Base-by-base conservation (phyloP, 2,113 vertebrate species). In the Lophius piscatorius region DNA sequence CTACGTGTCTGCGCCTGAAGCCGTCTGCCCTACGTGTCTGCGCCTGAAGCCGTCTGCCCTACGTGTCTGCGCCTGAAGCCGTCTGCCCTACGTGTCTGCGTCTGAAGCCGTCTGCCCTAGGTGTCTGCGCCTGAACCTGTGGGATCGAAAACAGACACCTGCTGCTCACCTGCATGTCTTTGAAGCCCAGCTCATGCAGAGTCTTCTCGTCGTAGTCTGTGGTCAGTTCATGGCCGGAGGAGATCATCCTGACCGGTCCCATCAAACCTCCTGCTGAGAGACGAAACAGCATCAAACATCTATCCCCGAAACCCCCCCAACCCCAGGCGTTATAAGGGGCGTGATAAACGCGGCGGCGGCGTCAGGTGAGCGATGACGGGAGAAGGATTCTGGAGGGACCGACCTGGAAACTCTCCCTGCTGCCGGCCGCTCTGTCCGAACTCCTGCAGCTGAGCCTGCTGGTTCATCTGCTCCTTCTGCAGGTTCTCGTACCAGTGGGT, bases 401-500 rank as follows among this genome's bases (percentile, higher is more conserved):
- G 81, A 98, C 96, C 97, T 85, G 97, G 94, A 87, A 98, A 98
- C 61, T 99, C 97, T 59, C 91, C 95, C 0, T 67, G 4, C 73
- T 96, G 97, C 26, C 95, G 92, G 72, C 92, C 93, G 88, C 92
- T 98, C 86, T 98, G 96, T 18, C 96, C 96, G 38, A 98, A 99
- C 83, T 99, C 97, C 86, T 99, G 97, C 58, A 99, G 94, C 86
- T 99, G 97, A 11, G 97, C 96, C 89, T 99, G 97, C 59, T 99
- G 97, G 83, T 92, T 98, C 86, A 98, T 89, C 90, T 99, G 97
- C 86, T 99, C 97, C 90, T 98, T 99, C 92, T 98, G 97, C 80
- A 99, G 90, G 77, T 98, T 99, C 87, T 99, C 97, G 2, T 99
- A 99, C 97, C 97, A 99, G 52, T 99, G 97, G 4, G 97, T 99